Evolutionary conservation across 1,140 invertebrate genomes (phyloP).

Genomic region (Forficula auricularia): DNA sequence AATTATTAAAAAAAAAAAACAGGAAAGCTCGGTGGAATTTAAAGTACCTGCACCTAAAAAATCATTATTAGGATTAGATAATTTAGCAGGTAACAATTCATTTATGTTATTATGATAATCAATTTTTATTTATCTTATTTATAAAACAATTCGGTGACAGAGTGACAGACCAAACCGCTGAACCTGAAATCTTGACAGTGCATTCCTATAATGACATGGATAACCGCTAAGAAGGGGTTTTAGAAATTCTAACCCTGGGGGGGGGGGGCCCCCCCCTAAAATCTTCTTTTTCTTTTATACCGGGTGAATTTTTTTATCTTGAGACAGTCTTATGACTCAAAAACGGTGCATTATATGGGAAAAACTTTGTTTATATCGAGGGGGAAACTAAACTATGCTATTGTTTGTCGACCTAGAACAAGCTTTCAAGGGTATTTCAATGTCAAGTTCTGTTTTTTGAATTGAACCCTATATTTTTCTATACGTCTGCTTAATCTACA

Average conservation of each 20-base stretch:
- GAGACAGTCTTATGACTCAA: no score
- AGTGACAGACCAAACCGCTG: neutral
- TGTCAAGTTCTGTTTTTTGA: no score
- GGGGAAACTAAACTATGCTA: no score
- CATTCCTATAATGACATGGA: neutral
- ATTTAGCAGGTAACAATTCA: constrained; percentile 48
- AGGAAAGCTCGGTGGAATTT: constrained; percentile 40
- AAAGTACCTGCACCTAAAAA: constrained; percentile 51
- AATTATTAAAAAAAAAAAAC: constrained; percentile 53
- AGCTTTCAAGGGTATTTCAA: no score
- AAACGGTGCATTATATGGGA: no score
- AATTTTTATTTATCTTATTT: neutral
- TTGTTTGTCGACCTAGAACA: no score
- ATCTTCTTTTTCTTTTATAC: no score
- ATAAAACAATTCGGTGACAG: neutral
- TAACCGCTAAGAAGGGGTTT: neutral
- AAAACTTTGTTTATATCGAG: no score
- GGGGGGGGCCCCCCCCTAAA: neutral
- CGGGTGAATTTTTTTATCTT: no score
- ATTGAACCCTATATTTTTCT: no score
- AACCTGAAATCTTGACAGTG: neutral
- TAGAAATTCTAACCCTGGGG: neutral
- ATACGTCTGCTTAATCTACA: no score
- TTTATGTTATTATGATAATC: no score
- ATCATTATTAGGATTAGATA: constrained; percentile 74